phyloP scores from a whole-genome alignment of 2,888 invertebrate genomes.

The Amaurobius ferox region DNA sequence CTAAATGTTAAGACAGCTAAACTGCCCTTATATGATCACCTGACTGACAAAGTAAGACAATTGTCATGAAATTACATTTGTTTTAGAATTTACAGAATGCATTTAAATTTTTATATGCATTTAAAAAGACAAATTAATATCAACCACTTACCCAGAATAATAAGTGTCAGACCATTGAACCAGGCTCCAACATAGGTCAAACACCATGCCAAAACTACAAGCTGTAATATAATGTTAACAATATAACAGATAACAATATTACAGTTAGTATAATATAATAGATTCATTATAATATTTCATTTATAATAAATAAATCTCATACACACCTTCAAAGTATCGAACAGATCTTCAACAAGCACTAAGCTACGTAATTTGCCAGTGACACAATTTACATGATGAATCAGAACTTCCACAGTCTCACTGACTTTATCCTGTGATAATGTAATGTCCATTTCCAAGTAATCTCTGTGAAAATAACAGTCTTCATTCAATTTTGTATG shows the following conservation, averaged over 20 bases:
- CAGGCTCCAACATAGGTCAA: conserved; percentile 98
- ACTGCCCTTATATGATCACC: too few relatives aligned
- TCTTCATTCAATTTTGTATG: too few relatives aligned
- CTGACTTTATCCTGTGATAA: conserved; percentile 94
- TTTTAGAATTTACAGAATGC: too few relatives aligned
- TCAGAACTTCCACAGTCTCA: conserved; percentile 89
- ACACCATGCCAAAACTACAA: conserved; percentile 95
- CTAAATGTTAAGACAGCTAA: too few relatives aligned
- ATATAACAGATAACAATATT: background rate
- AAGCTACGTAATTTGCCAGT: conserved; percentile 90
- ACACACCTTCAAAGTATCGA: conserved; percentile 83
- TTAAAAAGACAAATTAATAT: background rate
- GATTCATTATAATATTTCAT: background rate
- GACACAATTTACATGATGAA: conserved; percentile 90
- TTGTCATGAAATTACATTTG: too few relatives aligned
- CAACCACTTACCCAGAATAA: conserved; percentile 88
- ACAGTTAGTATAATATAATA: background rate
- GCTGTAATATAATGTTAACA: conserved; percentile 81
- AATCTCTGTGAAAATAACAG: conserved; percentile 80
- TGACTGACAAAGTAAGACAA: too few relatives aligned
- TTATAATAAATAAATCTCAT: background rate
- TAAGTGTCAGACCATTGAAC: conserved; percentile 99
- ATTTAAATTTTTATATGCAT: too few relatives aligned
- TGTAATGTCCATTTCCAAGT: conserved; percentile 91
- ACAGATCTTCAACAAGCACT: conserved; percentile 96